Conservation (phyloP, 2,797 vertebrate genomes). For the Darevskia nairensis region DNA sequence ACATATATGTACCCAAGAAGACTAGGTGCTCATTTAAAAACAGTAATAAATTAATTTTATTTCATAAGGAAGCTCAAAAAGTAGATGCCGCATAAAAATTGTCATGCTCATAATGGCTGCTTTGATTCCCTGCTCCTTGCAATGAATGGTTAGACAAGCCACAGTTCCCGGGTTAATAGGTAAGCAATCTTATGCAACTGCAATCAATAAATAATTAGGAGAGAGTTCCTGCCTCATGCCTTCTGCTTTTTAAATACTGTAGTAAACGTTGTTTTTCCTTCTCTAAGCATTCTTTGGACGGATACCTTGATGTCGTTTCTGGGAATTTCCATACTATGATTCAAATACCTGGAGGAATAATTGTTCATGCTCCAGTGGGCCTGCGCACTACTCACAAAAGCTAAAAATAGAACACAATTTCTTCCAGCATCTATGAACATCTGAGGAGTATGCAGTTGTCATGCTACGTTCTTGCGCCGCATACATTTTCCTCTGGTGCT, state of each 20-base stretch:
- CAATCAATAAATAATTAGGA: background rate
- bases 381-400: background rate
- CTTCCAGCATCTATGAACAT: background rate
- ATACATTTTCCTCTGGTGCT: background rate
- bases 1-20: background rate
- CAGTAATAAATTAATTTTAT: background rate
- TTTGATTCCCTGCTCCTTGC: background rate
- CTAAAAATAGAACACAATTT: constrained; percentile 12
- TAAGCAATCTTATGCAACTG: background rate
- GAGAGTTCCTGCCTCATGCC: background rate
- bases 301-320: background rate
- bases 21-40: background rate
- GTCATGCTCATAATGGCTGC: background rate
- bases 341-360: background rate
- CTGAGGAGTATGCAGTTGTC: constrained; percentile 15
- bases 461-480: background rate
- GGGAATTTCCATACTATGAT: background rate
- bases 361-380: background rate
- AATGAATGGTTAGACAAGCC: background rate
- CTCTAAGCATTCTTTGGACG: background rate
- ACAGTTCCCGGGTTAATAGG: background rate
- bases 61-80: background rate
- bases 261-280: too few relatives aligned
- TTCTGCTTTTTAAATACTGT: background rate
- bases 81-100: background rate